Base-by-base conservation (phyloP, 2,113 vertebrate genomes). In the Nymphicus hollandicus region DNA sequence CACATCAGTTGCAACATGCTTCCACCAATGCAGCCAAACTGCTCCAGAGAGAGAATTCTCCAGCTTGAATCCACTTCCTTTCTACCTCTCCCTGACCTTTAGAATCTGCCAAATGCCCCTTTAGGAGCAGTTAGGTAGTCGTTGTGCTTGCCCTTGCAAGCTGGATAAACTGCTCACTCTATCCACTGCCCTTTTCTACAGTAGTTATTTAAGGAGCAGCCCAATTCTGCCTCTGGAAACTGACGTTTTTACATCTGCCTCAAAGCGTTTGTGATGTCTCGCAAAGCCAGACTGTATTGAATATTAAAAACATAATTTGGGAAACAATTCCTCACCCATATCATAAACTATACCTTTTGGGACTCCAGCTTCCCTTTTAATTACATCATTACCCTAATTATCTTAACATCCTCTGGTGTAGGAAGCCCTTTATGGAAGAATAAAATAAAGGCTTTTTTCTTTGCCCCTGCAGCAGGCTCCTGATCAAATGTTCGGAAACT, bases 301-400 rank as follows among this genome's bases (percentile, higher is more conserved):
- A 83, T 86, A 68, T 86, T 88, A 91, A 88, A 93, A 76, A 11
- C 56, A 81, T 83, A 72, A 56, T 72, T 52, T 16, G 11, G 27
- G 31, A 91, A 72, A 60, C 17, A 86, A 52, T 86, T 93, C 61
- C 22, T 93, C 60, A 74, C 69, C 55, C 44, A 78, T 90, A 81
- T 86, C 33, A 91, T 86, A 93, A 90, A 89, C 69, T 13, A 1
- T 68, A 83, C 71, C 80, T 89, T 94, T 84, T 37, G 73, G 70
- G 95, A 90, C 28, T 61, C 24, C 41, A 79, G 31, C 25, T 84
- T 89, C 0, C 0, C n/a, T 94, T 94, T 90, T 94, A 96, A 91
- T 95, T 94, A 87, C 77, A 88, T 72, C 65, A 71, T 86, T 96
- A 91, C 28, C 61, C 64, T 93, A 96, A 96, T 95, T 93, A 86